phyloP scores from a whole-genome alignment of 2,797 vertebrate genomes.

The Graptemys geographica region DNA sequence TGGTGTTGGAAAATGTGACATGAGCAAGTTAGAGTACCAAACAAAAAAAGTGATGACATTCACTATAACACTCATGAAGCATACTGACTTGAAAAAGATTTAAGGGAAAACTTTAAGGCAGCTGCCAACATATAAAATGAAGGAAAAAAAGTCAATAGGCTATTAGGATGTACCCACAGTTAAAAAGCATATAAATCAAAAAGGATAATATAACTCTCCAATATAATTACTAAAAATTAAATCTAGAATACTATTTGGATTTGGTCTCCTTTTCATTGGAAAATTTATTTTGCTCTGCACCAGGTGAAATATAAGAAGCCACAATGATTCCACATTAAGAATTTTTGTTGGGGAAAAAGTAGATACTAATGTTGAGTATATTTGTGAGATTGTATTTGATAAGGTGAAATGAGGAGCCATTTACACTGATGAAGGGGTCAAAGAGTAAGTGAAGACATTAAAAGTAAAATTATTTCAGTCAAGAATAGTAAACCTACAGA shows the following conservation, averaged over 20 bases:
- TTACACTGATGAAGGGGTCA: slow-evolving; percentile 16
- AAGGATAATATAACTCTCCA: background rate
- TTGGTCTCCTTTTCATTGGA: background rate
- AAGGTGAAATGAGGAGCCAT: slow-evolving; percentile 22
- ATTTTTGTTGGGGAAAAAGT: background rate
- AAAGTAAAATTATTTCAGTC: slow-evolving; percentile 8
- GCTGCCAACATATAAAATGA: background rate
- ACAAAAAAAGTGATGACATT: background rate
- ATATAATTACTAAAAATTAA: background rate
- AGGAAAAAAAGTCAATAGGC: background rate
- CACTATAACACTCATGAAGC: background rate
- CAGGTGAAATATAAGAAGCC: background rate
- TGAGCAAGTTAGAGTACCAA: background rate
- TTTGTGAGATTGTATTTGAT: background rate
- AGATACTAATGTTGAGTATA: background rate
- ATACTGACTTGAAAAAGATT: background rate
- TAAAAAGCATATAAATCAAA: slow-evolving; percentile 6
- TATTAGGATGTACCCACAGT: background rate
- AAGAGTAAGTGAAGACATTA: slow-evolving; percentile 35
- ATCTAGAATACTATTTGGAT: background rate
- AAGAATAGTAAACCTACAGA: slow-evolving; percentile 26
- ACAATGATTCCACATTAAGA: background rate
- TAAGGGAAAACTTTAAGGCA: background rate
- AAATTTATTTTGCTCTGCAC: background rate
- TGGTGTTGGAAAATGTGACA: background rate